Evolutionary conservation across 30 jellyfish, hydroid and myxozoan species (phyloP).

Genomic region (Turritopsis rubra): DNA sequence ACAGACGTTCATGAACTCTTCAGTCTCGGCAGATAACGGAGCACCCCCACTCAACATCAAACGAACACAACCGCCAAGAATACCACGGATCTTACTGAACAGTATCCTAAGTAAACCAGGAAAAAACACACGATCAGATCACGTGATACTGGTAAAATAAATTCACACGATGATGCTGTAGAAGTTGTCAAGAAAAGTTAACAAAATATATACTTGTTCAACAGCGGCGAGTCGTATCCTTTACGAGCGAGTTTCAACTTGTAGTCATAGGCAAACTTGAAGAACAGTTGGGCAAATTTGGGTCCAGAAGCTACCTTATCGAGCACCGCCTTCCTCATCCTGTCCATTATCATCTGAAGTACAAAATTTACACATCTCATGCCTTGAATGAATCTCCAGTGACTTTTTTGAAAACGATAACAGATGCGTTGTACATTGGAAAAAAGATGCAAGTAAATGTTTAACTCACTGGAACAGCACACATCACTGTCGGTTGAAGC

Average conservation of each 20-base stretch:
- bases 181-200: neutral
- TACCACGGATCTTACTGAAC: slow-evolving; percentile 65
- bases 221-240: slow-evolving; percentile 85
- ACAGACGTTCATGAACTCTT: slow-evolving; percentile 95
- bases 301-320: slow-evolving; percentile 89
- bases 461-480: slow-evolving; percentile 83
- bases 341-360: slow-evolving; percentile 82
- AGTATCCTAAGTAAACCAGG: slow-evolving; percentile 47
- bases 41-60: slow-evolving; percentile 95
- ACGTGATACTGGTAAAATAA: neutral
- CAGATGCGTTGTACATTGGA: no score
- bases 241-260: slow-evolving; percentile 48
- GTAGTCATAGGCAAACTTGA: slow-evolving; percentile 74
- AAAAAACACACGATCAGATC: neutral
- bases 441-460: neutral
- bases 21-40: slow-evolving; percentile 96
- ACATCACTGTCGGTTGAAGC: slow-evolving; percentile 75
- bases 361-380: neutral
- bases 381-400: neutral
- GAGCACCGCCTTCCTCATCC: slow-evolving; percentile 72
- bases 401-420: no score
- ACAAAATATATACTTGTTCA: slow-evolving; percentile 47
- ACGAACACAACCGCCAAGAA: slow-evolving; percentile 88
- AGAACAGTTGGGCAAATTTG: slow-evolving; percentile 43
- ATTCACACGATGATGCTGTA: neutral